A percentile compares a stretch with the other conserved stretches of the same genome.
phyloP scores from a whole-genome alignment of 1,140 invertebrate genomes.

The Tetragnatha versicolor region DNA sequence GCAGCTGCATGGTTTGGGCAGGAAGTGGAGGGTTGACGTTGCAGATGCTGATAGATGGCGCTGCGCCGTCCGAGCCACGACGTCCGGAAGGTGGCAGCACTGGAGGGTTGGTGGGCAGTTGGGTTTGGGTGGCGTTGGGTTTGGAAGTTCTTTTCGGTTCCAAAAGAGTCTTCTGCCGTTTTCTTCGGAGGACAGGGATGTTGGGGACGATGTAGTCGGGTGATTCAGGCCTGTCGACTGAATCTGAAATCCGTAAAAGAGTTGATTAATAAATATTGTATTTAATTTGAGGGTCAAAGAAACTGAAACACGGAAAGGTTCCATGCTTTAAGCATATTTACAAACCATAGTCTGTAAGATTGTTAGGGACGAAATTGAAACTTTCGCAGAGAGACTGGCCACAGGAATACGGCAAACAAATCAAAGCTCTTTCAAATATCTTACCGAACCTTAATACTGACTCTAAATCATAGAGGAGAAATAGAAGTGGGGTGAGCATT shows the following conservation, averaged over 20 bases:
- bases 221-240: neutral
- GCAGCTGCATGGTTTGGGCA: neutral
- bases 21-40: neutral
- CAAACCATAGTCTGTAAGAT: neutral
- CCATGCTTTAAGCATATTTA: neutral
- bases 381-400: neutral
- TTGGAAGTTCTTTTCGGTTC: neutral
- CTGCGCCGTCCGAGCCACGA: neutral
- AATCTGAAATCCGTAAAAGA: neutral
- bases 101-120: neutral
- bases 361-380: too few relatives aligned
- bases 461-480: too few relatives aligned
- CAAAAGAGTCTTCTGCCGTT: neutral
- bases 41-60: neutral
- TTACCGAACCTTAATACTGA: too few relatives aligned
- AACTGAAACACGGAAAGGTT: neutral
- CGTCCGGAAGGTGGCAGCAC: neutral
- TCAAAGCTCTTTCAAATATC: too few relatives aligned
- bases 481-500: too few relatives aligned
- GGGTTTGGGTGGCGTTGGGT: neutral
- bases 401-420: neutral
- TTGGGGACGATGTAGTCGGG: conserved; percentile 14
- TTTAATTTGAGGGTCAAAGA: neutral
- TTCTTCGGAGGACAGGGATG: neutral
- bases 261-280: neutral